Percentiles rank a stretch among this genome's conserved stretches.
phyloP scores from a whole-genome alignment of 2,888 invertebrate species.

The Acrobasis suavella region DNA sequence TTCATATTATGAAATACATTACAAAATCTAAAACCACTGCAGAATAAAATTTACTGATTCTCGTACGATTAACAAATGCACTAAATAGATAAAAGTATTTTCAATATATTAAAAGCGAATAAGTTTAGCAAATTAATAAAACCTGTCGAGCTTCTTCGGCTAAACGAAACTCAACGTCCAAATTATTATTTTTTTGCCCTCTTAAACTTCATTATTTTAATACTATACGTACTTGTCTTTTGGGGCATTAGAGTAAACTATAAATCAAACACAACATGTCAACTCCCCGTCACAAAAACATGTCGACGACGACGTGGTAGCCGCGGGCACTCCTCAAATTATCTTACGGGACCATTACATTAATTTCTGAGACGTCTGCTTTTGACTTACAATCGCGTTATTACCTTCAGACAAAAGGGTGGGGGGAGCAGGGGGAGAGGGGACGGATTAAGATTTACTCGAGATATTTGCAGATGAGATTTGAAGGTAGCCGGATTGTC shows the following conservation, averaged over 20 bases:
- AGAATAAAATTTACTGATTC: too few species aligned
- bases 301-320: conserved; percentile 21
- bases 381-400: conserved; percentile 58
- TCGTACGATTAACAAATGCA: too few species aligned
- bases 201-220: too few species aligned
- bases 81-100: too few species aligned
- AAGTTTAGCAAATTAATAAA: too few species aligned
- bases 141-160: too few species aligned
- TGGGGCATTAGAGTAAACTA: conserved; percentile 7
- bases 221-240: too few species aligned
- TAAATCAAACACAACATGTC: conserved; percentile 19
- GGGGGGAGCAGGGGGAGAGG: conserved; percentile 32
- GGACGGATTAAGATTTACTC: conserved; percentile 69
- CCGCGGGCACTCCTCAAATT: conserved; percentile 47
- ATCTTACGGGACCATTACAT: conserved; percentile 60
- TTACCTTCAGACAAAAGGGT: conserved; percentile 53
- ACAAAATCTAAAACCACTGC: too few species aligned
- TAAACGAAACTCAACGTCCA: too few species aligned
- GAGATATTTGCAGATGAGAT: conserved; percentile 73
- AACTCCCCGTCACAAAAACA: not conserved
- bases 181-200: too few species aligned
- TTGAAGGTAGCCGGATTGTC: conserved; percentile 55
- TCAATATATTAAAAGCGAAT: too few species aligned
- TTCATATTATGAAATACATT: too few species aligned
- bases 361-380: conserved; percentile 67